Conservation (phyloP, 2,113 vertebrate species). For the Saccopteryx bilineata region DNA sequence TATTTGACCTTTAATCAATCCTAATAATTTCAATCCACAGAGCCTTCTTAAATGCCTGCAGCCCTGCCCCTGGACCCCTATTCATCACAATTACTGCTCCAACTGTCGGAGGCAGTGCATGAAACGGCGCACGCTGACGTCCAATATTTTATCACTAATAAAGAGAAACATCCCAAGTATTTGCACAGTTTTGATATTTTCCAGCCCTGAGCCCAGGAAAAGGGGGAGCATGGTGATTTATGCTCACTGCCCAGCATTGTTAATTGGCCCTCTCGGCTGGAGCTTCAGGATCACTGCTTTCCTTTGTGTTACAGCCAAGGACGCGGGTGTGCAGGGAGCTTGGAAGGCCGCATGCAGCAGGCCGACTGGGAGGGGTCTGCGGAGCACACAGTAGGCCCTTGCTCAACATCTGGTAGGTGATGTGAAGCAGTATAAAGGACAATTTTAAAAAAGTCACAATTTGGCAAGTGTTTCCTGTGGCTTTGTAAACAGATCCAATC, state of each 20-base stretch:
- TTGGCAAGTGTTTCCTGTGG: neutral
- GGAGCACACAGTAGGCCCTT: conserved; percentile 54
- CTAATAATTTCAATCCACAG: conserved; percentile 89
- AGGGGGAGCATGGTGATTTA: conserved; percentile 85
- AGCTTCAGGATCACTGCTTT: conserved; percentile 54
- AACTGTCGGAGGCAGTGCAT: conserved; percentile 87
- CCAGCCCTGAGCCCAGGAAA: conserved; percentile 84
- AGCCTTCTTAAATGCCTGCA: conserved; percentile 87
- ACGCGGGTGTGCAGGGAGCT: neutral
- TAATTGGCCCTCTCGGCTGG: conserved; percentile 84
- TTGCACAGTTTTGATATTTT: conserved; percentile 87
- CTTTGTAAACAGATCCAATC: conserved; percentile 56
- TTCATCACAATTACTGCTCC: conserved; percentile 90
- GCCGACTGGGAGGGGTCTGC: neutral
- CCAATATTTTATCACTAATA: conserved; percentile 91
- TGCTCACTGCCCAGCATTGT: conserved; percentile 74
- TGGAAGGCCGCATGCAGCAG: neutral
- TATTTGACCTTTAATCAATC: conserved; percentile 91
- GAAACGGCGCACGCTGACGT: conserved; percentile 86
- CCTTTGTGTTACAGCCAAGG: conserved; percentile 2
- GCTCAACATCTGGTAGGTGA: neutral
- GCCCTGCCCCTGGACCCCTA: conserved; percentile 85
- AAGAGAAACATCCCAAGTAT: conserved; percentile 88
- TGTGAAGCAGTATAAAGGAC: neutral
- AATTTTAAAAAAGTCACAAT: neutral